phyloP scores from a whole-genome alignment of 2,888 invertebrate genomes.

The Anorthoa munda region DNA sequence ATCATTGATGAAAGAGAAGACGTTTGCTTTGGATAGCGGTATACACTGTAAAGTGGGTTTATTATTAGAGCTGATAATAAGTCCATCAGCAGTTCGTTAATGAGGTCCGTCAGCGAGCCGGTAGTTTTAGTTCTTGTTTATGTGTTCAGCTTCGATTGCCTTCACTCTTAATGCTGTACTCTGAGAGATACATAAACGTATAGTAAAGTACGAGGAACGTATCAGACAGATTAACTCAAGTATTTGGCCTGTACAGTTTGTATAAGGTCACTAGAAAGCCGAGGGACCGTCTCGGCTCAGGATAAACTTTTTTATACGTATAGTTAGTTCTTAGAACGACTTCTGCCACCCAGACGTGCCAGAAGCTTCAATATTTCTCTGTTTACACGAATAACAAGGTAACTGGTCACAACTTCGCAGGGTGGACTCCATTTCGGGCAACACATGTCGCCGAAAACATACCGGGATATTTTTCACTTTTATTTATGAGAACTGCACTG shows the following conservation, averaged over 20 bases:
- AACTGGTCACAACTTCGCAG: conserved; percentile 32
- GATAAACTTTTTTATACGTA: conserved; percentile 43
- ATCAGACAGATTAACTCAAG: conserved; percentile 26
- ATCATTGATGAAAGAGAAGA: conserved; percentile 49
- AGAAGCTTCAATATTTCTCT: conserved; percentile 48
- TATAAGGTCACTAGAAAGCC: conserved; percentile 39
- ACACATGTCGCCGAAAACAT: conserved; percentile 45
- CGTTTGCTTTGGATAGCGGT: conserved; percentile 41
- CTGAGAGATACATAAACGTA: conserved; percentile 15
- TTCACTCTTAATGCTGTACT: conserved; percentile 17
- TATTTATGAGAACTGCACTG: conserved; percentile 64
- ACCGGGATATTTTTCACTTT: conserved; percentile 73
- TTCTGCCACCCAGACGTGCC: conserved; percentile 35
- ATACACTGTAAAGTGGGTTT: conserved; percentile 52
- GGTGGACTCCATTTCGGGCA: conserved; percentile 34
- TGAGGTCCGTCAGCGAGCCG: conserved; percentile 55
- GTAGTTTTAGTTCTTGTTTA: conserved; percentile 58
- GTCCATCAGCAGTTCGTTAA: conserved; percentile 61
- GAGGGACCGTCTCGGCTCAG: conserved; percentile 18
- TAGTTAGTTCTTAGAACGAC: conserved; percentile 49
- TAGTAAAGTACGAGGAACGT: conserved; percentile 15
- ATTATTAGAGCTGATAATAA: conserved; percentile 67
- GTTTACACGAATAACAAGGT: conserved; percentile 46
- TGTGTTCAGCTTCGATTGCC: conserved; percentile 49
- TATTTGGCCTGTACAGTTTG: conserved; percentile 30